Base-by-base conservation (phyloP, 2,113 vertebrate genomes). In the Terrapene triunguis region DNA sequence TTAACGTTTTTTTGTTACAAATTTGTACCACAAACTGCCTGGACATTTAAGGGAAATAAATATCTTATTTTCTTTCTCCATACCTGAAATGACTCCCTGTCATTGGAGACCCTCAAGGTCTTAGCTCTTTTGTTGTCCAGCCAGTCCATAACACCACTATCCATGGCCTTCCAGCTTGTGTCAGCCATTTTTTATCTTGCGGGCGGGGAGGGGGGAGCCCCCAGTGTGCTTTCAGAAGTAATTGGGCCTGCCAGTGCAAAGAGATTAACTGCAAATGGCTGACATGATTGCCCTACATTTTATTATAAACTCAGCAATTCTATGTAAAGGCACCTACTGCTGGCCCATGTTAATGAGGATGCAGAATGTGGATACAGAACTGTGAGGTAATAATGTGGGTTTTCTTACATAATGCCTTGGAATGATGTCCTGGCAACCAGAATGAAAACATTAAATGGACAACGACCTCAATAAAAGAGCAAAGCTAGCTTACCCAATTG, bases 31-130 rank as follows among this genome's bases (percentile, higher is more conserved):
- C 12, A 32, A 78, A 38, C 32, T 54, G 11, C 50, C 50, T 55
- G 78, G 12, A 38, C 54, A n/a, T 7, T 90, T 65, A 85, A 88
- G 88, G 74, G 13, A 38, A 29, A 5, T 13, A 83, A 85, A 5
- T 51, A 35, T 9, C 3, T 10, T 21, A 44, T 11, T 74, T 83
- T 72, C 57, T 10, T 50, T 32, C 24, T 59, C 59, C 13, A 0
- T 91, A 81, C 85, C 88, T 91, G 87, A 53, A 97, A 91, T 57
- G 91, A 78, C 32, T 97, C 86, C 69, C 83, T 95, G 32, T 17
- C 89, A n/a, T 78, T 95, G 85, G 93, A 95, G 53, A 88, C 51
- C 54, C 32, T 90, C 5, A 76, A 25, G 62, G 54, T 85, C 55
- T 96, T 91, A 16, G 89, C 89, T 24, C 24, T 96, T 95, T 95